A percentile compares a stretch with the other conserved stretches of the same genome.
These are phyloP conservation scores for Gasteruption jaculator DNA, from an alignment of 2,888 invertebrate genomes.

Conservation along the genomic window DNA sequence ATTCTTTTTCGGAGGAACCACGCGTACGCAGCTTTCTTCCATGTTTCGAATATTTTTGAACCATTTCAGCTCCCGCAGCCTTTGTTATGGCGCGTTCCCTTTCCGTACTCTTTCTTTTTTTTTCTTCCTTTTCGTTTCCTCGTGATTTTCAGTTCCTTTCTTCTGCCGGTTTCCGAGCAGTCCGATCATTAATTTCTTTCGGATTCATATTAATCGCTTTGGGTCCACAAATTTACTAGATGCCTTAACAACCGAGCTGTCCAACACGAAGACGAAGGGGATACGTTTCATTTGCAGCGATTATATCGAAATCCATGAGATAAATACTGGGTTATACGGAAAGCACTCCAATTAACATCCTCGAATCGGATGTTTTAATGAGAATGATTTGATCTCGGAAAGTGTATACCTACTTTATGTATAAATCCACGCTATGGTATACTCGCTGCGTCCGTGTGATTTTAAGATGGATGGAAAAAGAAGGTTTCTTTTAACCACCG, in stretches of 20 bases:
- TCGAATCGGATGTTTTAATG: slow-evolving; percentile 35
- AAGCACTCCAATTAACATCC: slow-evolving; percentile 36
- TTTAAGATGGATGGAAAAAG: too few species aligned
- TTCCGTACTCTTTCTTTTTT: not conserved
- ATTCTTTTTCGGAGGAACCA: not conserved
- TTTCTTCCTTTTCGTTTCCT: slow-evolving; percentile 15
- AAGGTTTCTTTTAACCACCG: too few species aligned
- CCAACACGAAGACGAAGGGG: slow-evolving; percentile 25
- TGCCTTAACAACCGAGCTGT: slow-evolving; percentile 40
- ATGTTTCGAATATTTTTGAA: not conserved
- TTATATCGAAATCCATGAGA: slow-evolving; percentile 36
- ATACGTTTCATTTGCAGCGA: slow-evolving; percentile 33
- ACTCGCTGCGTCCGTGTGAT: too few species aligned
- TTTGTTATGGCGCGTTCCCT: not conserved
- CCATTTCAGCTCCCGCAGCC: too few species aligned
- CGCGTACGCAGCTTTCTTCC: not conserved
- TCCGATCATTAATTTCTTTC: slow-evolving; percentile 32
- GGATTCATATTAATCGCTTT: slow-evolving; percentile 38
- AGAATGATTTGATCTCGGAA: too few species aligned
- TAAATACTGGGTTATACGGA: slow-evolving; percentile 41
- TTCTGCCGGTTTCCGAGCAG: too few species aligned
- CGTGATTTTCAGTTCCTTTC: slow-evolving; percentile 19
- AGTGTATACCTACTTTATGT: too few species aligned
- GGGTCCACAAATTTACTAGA: slow-evolving; percentile 38
- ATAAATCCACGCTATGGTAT: too few species aligned